Evolutionary conservation across 2,888 invertebrate genomes (phyloP).

Genomic region (Linnaemya vulpina): DNA sequence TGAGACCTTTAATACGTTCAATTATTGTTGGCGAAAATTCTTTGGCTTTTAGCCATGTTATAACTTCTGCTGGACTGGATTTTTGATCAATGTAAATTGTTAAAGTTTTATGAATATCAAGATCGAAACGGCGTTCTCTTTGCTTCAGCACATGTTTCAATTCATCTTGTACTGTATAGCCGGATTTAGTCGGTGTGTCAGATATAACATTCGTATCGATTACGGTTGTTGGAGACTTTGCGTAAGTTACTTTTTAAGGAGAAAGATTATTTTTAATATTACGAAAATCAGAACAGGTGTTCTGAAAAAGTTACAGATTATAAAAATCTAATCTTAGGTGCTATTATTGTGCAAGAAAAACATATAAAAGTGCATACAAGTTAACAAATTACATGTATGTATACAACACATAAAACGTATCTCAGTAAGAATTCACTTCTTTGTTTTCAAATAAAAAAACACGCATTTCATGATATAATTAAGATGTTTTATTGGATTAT

Average conservation of each 20-base stretch:
- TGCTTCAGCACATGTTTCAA: slow-evolving; percentile 72
- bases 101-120: slow-evolving; percentile 87
- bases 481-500: too few relatives aligned
- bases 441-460: too few relatives aligned
- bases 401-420: background rate
- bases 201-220: slow-evolving; percentile 32
- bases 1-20: slow-evolving; percentile 86
- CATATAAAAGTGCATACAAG: background rate
- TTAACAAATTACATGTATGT: background rate
- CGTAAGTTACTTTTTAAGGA: slow-evolving; percentile 32
- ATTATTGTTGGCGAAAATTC: slow-evolving; percentile 88
- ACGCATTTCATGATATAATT: too few relatives aligned
- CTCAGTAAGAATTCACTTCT: too few relatives aligned
- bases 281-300: background rate
- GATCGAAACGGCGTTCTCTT: slow-evolving; percentile 84
- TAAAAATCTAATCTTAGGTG: background rate
- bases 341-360: slow-evolving; percentile 1
- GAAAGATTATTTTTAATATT: slow-evolving; percentile 18
- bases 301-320: background rate
- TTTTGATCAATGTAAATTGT: slow-evolving; percentile 89
- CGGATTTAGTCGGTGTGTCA: slow-evolving; percentile 11
- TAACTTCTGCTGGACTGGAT: slow-evolving; percentile 88
- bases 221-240: slow-evolving; percentile 46
- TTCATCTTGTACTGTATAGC: slow-evolving; percentile 71
- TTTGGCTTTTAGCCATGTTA: slow-evolving; percentile 90